Base-by-base conservation (phyloP, 2,888 invertebrate genomes). In the Minunthozetes semirufus region DNA sequence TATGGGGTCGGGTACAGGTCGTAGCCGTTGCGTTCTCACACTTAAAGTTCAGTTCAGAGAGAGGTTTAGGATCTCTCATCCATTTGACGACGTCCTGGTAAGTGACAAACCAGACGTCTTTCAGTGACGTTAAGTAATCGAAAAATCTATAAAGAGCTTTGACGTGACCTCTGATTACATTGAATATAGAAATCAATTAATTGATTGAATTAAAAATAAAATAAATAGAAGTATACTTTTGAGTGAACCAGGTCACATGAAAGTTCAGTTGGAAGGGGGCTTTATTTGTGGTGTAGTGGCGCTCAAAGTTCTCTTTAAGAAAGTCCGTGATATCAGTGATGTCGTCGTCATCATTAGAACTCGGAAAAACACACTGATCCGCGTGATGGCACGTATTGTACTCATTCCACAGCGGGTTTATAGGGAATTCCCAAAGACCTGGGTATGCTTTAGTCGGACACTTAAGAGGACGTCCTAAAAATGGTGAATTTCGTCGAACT, bases 341-440 rank as follows among this genome's bases (percentile, higher is more conserved):
- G 48, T 78, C 78, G 33, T 77, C 76, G 29, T 71, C 66, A 27
- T 78, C 77, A 81, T 93, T 92, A 2, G 76, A 76, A 82, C 91
- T 93, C 82, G 93, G 93, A 66, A 94, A 86, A 0, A 94, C 94
- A 56, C 80, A 80, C 68, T 80, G 80, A 72, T 80, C 80, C 1
- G 79, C 78, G 71, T 78, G 66, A 8, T 77, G 75, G 61, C 80
- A 80, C 5, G 79, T 79, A 8, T 78, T 79, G 53, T 78, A 78
- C 61, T 80, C 78, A 59, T 77, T 78, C 73, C 74, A 78, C 15
- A 79, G 38, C 11, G 79, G 79, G 66, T 80, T 80, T 27, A 80
- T 66, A 6, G 80, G 79, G 13, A 79, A 75, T 71, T 80, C 79
- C 79, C 80, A 80, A 11, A 79, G 61, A 1, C 79, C 91, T 89